Base-by-base conservation (phyloP, 2,113 vertebrate species). In the Tragulus kanchil region DNA sequence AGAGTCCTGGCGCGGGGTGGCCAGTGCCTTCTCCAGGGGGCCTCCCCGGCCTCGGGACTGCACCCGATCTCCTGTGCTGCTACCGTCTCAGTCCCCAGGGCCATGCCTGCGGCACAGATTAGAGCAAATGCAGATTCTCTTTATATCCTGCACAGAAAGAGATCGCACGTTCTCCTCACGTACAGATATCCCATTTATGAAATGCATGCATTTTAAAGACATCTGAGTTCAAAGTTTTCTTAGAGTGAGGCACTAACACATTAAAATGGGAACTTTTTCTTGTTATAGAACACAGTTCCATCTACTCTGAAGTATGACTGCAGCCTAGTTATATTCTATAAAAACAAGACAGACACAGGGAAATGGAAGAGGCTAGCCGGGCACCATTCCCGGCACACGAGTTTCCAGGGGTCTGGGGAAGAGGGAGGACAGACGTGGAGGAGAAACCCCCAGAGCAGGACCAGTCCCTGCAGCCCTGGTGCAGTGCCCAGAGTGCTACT, bases 71-170 rank as follows among this genome's bases (percentile, higher is more conserved):
- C 36, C 36, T 36, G 36, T 36, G 36, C 36, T 36, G 36, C 36
- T 36, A 36, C 36, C 36, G 36, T 36, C 36, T 36, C 36, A 36
- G 36, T 36, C 36, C 36, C 36, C 36, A n/a, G n/a, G 36, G 36
- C 36, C 36, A 36, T 36, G 36, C 36, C 36, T 36, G 36, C 36
- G 36, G 36, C 36, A 36, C 28, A 93, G 61, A 65, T 58, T 69
- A 4, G 28, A 96, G 78, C 52, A 85, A 79, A 93, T 83, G 11
- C 6, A 69, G 50, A 69, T 78, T 71, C 77, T 56, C 58, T 92
- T 96, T 95, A 86, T 52, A 52, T 65, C 52, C 89, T 21, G 17
- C 50, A 89, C 13, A 95, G 59, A 48, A 61, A 85, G 90, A 92
- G 14, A 89, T 4, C 82, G 8, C 73, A 85, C 42, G 16, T 9